phyloP scores from a whole-genome alignment of 2,113 vertebrate genomes.

The Spea bombifrons region DNA sequence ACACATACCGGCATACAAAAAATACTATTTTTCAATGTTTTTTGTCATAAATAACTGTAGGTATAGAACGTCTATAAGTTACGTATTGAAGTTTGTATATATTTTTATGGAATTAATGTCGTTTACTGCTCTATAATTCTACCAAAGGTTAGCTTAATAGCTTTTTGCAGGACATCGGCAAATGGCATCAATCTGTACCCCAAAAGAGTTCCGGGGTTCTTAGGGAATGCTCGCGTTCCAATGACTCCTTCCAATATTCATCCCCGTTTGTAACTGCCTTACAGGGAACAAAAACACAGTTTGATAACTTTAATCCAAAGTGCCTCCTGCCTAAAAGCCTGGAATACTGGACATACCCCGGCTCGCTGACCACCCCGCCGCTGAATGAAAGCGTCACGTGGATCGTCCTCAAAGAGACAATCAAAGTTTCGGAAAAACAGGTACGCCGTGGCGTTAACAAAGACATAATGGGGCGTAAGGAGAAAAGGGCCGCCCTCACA shows the following conservation, averaged over 20 bases:
- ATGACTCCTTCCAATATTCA: background rate
- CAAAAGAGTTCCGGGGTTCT: background rate
- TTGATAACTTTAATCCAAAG: conserved; percentile 87
- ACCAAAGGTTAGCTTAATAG: no score
- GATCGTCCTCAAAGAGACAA: conserved; percentile 87
- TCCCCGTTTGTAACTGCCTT: background rate
- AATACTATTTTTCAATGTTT: no score
- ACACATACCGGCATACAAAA: no score
- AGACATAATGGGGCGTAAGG: no score
- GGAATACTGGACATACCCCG: conserved; percentile 91
- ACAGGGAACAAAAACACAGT: conserved; percentile 82
- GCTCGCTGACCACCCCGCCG: conserved; percentile 92
- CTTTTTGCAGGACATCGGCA: no score
- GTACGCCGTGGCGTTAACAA: conserved; percentile 53
- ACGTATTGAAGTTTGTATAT: no score
- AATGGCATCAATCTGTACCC: background rate
- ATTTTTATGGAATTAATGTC: no score
- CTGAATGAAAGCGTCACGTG: conserved; percentile 90
- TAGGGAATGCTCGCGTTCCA: background rate
- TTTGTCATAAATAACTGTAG: no score
- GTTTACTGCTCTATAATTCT: no score
- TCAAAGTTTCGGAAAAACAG: conserved; percentile 87
- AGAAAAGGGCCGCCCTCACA: no score
- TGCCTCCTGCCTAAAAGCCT: conserved; percentile 85
- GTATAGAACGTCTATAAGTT: no score